These are phyloP conservation scores for Morpho achilles DNA, from an alignment of 2,888 invertebrate genomes.

Conservation along the genomic window DNA sequence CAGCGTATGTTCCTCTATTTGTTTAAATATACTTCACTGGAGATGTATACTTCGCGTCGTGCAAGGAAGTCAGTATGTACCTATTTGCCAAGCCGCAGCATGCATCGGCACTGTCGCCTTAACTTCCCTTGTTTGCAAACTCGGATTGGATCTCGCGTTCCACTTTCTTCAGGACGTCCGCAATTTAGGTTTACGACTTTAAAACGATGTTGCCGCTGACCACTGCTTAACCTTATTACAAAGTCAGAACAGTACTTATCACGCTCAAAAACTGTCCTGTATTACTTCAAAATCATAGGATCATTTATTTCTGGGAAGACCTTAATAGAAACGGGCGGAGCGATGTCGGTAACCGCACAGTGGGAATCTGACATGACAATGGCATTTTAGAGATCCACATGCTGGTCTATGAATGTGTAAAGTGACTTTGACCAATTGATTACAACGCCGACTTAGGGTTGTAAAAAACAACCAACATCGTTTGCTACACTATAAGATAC, in stretches of 20 bases:
- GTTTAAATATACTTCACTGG: constrained; percentile 73
- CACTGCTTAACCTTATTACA: constrained; percentile 32
- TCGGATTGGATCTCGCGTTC: constrained; percentile 75
- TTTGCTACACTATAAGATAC: constrained; percentile 22
- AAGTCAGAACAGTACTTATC: neutral
- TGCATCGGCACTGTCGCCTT: constrained; percentile 50
- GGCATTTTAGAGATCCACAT: constrained; percentile 40
- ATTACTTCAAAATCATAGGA: neutral
- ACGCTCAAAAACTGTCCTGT: neutral
- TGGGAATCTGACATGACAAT: constrained; percentile 60
- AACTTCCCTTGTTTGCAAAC: constrained; percentile 78
- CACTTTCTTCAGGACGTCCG: constrained; percentile 70
- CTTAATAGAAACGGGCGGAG: constrained; percentile 39
- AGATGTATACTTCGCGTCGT: constrained; percentile 71
- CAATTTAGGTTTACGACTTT: constrained; percentile 75
- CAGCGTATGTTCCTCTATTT: constrained; percentile 56
- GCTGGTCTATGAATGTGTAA: constrained; percentile 42
- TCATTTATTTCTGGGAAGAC: constrained; percentile 39
- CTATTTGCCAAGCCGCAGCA: constrained; percentile 62
- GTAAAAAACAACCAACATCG: constrained; percentile 18
- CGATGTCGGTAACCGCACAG: constrained; percentile 55
- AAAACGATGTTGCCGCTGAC: constrained; percentile 60
- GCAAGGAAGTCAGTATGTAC: constrained; percentile 45
- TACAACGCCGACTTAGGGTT: constrained; percentile 58
- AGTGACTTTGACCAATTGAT: constrained; percentile 74